Evolutionary conservation across 2,113 vertebrate genomes (phyloP), one percentile per base, ranked within the genome.

Genomic region (Apaloderma vittatum): DNA sequence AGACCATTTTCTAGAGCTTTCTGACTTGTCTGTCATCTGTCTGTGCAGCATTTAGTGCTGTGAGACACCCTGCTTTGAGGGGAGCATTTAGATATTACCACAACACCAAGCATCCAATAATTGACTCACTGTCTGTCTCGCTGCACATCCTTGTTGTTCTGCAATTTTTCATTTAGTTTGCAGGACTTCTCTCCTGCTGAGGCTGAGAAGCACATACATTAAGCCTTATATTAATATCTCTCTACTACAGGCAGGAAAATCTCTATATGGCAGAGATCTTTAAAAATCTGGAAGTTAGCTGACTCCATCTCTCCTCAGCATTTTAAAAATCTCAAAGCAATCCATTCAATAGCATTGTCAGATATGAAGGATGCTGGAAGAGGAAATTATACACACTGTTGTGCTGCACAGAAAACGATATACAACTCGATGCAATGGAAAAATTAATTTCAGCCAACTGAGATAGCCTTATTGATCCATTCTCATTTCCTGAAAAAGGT

Each of bases 401-500:
- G 86, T 61, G 78, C 88, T 79, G 71, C 78, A 83, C 3, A 87
- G 83, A 92, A 94, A 92, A 96, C 67, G 70, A 45, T 83, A 93
- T 9, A 67, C 58, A 92, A 80, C 83, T 81, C 4, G 30, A 90
- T 45, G 61, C 51, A 59, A 67, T 24, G 43, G 88, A 89, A 96
- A 96, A 86, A 91, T 89, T 58, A 67, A 95, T 83, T 89, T 80
- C 80, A 96, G 68, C 26, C 88, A 88, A 74, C 73, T 91, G 37
- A 90, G 92, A 80, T 8, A 71, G 74, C 62, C 89, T 74, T 74
- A 94, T n/a, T 91, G 93, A 96, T 89, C 86, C 70, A 46, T 26
- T 46, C 88, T 91, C 83, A 94, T 97, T 96, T 94, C 94, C 94
- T 91, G 71, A 70, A 74, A 45, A 93, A 91, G 63, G 73, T 1